phyloP scores from a whole-genome alignment of 2,888 invertebrate species.

The Gandaritis pyraliata region DNA sequence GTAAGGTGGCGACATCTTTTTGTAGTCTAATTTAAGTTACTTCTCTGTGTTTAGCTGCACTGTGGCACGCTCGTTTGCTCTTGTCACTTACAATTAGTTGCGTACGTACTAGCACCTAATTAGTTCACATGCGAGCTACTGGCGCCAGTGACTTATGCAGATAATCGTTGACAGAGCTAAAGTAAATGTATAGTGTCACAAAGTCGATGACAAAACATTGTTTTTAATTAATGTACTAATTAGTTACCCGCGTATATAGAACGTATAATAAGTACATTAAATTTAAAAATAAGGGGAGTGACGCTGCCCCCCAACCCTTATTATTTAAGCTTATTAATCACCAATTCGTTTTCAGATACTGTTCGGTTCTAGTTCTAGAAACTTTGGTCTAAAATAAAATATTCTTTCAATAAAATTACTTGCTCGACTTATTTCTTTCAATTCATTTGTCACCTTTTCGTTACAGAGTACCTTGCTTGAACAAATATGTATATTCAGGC shows the following conservation, averaged over 20 bases:
- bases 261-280: too few species aligned
- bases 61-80: conserved; percentile 20
- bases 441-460: neutral
- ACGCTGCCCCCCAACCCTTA: too few species aligned
- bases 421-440: neutral
- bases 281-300: too few species aligned
- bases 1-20: neutral
- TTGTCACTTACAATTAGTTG: conserved; percentile 29
- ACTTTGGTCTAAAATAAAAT: too few species aligned
- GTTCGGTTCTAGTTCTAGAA: too few species aligned
- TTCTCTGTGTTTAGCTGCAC: conserved; percentile 5
- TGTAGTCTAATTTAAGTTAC: neutral
- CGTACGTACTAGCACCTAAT: conserved; percentile 17
- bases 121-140: conserved; percentile 16
- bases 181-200: neutral
- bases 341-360: too few species aligned
- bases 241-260: too few species aligned
- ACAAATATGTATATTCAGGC: neutral
- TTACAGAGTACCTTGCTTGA: conserved; percentile 4
- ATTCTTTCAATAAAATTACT: too few species aligned
- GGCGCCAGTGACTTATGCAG: conserved; percentile 6
- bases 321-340: too few species aligned
- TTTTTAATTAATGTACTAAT: too few species aligned
- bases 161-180: neutral
- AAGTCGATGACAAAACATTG: neutral